Evolutionary conservation across 2,888 invertebrate species (phyloP), one percentile per base, ranked within the genome.

Genomic region (Chesias legatella): DNA sequence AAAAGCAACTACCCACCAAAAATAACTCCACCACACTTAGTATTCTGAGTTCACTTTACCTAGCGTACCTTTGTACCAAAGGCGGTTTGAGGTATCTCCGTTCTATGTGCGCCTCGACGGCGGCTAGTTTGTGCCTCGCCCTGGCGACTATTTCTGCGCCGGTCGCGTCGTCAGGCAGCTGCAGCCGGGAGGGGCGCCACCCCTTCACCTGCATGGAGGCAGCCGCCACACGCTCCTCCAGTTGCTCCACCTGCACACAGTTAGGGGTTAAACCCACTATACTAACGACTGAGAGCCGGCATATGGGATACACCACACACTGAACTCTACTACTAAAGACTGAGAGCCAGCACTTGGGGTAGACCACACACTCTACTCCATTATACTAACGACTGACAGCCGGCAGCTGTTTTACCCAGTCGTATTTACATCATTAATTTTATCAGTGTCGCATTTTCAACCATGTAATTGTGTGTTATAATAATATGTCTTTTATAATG

Each of bases 11-110:
- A 51, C 37, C 43, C 38, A 36, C 46, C 37, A 48, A 37, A 36
- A 43, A n/a, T n/a, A 10, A 37, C 26, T 42, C 41, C 38, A 33
- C 30, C 51, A 44, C 50, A 44, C 37, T 3, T 28, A 43, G 33
- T 38, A 41, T 36, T 49, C 31, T 41, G 42, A 40, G 34, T 53
- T 54, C 60, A 72, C 76, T 69, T 75, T 79, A 79, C 79, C 79
- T 75, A 73, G 77, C 76, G 63, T 77, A 85, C 86, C 86, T 86
- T 69, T 82, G 85, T 63, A 94, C 95, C 41, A 98, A 89, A 27
- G 98, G 98, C 43, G 98, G 97, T 77, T 97, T 97, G 27, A 98
- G 89, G 76, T 98, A 98, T 56, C 98, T 90, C 58, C 98, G 88
- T 78, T 98, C 98, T 36, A 98, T 96, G 56, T 96, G 96, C 0